phyloP scores from a whole-genome alignment of 2,888 invertebrate species.

The Rhagonycha lutea region DNA sequence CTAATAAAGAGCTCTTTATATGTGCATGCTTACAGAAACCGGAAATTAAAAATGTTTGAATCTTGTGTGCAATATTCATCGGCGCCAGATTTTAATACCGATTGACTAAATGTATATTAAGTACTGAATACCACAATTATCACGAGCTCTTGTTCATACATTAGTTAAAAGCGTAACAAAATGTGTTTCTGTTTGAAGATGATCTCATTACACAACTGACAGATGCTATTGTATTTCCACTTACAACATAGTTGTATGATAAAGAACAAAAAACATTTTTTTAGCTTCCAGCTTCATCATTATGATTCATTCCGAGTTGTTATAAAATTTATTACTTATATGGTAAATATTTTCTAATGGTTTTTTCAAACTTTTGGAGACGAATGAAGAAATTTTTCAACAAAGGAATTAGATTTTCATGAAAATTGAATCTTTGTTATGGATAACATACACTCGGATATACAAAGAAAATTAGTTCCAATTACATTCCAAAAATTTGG shows the following conservation, averaged over 20 bases:
- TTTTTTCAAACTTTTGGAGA: too few species aligned
- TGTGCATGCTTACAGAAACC: slow-evolving; percentile 11
- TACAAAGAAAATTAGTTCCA: too few species aligned
- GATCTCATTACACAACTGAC: slow-evolving; percentile 35
- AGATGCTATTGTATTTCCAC: slow-evolving; percentile 37
- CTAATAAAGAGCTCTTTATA: slow-evolving; percentile 8
- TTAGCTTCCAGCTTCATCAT: slow-evolving; percentile 1
- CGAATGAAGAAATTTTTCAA: too few species aligned
- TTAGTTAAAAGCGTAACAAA: slow-evolving; percentile 21
- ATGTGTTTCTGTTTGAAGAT: slow-evolving; percentile 30
- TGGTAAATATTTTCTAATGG: too few species aligned
- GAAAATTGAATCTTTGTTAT: too few species aligned
- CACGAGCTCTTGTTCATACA: slow-evolving; percentile 27
- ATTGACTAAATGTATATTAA: slow-evolving; percentile 25
- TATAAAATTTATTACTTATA: background rate
- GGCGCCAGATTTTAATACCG: slow-evolving; percentile 37
- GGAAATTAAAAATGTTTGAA: slow-evolving; percentile 23
- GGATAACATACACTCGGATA: too few species aligned
- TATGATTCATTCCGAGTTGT: slow-evolving; percentile 12
- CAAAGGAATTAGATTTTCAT: too few species aligned
- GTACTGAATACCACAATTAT: slow-evolving; percentile 31
- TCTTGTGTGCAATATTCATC: slow-evolving; percentile 24
- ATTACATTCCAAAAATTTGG: too few species aligned
- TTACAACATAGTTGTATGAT: slow-evolving; percentile 15
- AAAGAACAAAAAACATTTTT: slow-evolving; percentile 21